These are phyloP conservation scores for Limulus polyphemus DNA, from an alignment of 2,888 invertebrate genomes.

Conservation along the genomic window DNA sequence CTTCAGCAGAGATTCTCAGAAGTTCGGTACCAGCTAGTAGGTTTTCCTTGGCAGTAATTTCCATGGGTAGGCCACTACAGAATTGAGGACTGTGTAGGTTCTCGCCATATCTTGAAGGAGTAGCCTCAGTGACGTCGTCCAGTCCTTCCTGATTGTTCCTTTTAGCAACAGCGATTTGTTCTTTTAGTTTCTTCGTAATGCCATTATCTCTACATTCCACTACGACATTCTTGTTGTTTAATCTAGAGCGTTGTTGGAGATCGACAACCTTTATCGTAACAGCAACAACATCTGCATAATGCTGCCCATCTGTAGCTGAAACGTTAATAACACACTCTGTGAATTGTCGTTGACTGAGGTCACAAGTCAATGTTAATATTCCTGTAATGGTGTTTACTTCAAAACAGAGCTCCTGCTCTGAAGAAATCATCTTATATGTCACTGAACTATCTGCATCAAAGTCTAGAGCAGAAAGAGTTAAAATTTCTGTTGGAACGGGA, in stretches of 20 bases:
- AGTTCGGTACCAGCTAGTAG: constrained; percentile 52
- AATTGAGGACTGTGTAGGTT: constrained; percentile 60
- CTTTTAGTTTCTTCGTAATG: constrained; percentile 30
- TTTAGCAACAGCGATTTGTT: constrained; percentile 13
- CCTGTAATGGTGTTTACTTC: constrained; percentile 50
- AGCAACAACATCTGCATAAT: constrained; percentile 72
- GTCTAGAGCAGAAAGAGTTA: constrained; percentile 82
- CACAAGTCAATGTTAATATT: constrained; percentile 66
- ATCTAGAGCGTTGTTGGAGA: constrained; percentile 25
- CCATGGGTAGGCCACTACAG: constrained; percentile 57
- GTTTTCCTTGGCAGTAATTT: constrained; percentile 63
- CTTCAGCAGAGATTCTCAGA: constrained; percentile 53
- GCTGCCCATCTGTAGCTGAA: constrained; percentile 83
- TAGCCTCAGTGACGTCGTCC: constrained; percentile 6
- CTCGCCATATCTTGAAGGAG: constrained; percentile 13
- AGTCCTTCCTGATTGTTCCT: constrained; percentile 12
- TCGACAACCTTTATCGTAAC: constrained; percentile 58
- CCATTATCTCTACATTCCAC: constrained; percentile 37
- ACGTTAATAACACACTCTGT: constrained; percentile 35
- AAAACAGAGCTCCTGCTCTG: constrained; percentile 85
- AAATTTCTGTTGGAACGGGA: constrained; percentile 63
- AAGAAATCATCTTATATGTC: constrained; percentile 70
- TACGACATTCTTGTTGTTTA: constrained; percentile 38
- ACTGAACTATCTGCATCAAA: constrained; percentile 83
- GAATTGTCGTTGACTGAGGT: constrained; percentile 56